These are phyloP conservation scores for Dryoscopus gambensis DNA, from an alignment of 2,113 vertebrate genomes.

Conservation along the genomic window DNA sequence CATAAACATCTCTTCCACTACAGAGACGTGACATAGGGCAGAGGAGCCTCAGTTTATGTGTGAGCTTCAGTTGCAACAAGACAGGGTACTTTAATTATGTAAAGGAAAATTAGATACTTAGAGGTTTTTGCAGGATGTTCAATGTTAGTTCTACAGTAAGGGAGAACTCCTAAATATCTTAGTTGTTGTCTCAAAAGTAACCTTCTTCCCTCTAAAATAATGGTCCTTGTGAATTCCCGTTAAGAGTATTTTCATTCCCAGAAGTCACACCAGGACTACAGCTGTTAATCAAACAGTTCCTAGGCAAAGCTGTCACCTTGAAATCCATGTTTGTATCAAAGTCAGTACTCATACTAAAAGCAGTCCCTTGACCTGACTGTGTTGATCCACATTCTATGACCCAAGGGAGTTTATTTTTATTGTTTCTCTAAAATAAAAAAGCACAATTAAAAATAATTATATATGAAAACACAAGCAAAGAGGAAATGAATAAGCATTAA, in stretches of 20 bases:
- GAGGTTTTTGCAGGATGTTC: not conserved
- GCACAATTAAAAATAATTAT: slow-evolving; percentile 36
- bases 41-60: not conserved
- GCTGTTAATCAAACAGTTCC: not conserved
- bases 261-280: not conserved
- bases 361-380: not conserved
- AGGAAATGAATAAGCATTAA: slow-evolving; percentile 53
- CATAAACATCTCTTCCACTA: not conserved
- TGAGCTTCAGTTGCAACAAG: not conserved
- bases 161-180: not conserved
- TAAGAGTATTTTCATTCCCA: not conserved
- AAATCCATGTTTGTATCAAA: not conserved
- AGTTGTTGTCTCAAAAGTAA: not conserved
- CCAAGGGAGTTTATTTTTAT: slow-evolving; percentile 25
- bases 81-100: not conserved
- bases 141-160: not conserved
- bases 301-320: not conserved
- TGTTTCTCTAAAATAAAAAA: slow-evolving; percentile 22
- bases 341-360: not conserved
- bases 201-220: not conserved
- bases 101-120: not conserved
- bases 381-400: not conserved
- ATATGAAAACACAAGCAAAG: not conserved
- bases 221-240: not conserved
- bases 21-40: rapidly evolving